phyloP scores from a whole-genome alignment of 92 coral and sea anemone genomes.

The Epizoanthus scotinus region DNA sequence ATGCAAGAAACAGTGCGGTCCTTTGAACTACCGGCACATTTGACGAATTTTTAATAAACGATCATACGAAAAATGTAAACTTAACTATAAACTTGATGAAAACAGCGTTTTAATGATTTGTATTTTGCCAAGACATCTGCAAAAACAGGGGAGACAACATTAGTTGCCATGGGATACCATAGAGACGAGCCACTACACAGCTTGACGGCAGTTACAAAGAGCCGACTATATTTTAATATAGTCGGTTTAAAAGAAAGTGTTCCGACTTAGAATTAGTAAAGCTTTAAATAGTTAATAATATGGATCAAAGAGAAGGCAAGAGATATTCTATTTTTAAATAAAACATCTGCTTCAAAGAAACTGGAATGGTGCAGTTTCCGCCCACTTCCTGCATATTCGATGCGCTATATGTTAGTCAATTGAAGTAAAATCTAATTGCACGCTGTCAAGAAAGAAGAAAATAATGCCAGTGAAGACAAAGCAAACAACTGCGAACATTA shows the following conservation, averaged over 20 bases:
- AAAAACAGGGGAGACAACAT: not conserved
- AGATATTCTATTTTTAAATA: no score
- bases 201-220: not conserved
- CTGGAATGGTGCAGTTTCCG: no score
- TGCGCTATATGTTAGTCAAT: not conserved
- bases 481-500: not conserved
- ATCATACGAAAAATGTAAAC: not conserved
- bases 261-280: not conserved
- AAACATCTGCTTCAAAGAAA: no score
- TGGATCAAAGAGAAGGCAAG: not conserved
- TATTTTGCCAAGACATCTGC: not conserved
- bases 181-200: not conserved
- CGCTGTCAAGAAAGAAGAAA: not conserved
- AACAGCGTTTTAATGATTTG: not conserved
- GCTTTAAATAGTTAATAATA: not conserved
- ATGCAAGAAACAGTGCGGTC: not conserved
- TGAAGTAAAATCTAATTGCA: not conserved
- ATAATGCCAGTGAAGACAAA: not conserved
- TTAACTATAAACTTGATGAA: conserved; percentile 8
- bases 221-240: no score
- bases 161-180: not conserved
- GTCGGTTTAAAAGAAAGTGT: no score
- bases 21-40: not conserved
- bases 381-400: no score
- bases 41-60: not conserved